A percentile compares a stretch with the other conserved stretches of the same genome.
These are phyloP conservation scores for Portunus trituberculatus DNA, from an alignment of 1,140 invertebrate genomes.

Conservation along the genomic window DNA sequence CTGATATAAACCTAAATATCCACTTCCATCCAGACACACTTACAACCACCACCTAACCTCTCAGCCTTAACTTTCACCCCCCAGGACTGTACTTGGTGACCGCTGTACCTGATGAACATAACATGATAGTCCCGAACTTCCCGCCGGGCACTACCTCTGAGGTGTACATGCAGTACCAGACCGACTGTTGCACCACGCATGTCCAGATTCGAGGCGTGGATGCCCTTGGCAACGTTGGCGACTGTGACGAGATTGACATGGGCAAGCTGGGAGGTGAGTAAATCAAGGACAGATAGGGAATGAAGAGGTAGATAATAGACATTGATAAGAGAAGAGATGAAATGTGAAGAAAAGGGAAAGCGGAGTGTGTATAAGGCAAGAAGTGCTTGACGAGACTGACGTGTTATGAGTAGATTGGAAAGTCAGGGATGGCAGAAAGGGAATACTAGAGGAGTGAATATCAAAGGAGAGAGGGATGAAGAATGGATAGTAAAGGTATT, in stretches of 20 bases:
- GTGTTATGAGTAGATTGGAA: too few species aligned
- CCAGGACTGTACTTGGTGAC: constrained; percentile 54
- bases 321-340: too few species aligned
- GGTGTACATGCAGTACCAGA: neutral
- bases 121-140: neutral
- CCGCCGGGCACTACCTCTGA: constrained; percentile 27
- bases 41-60: neutral
- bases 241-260: constrained; percentile 35
- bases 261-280: constrained; percentile 46
- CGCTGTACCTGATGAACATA: neutral
- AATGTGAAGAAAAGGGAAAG: too few species aligned
- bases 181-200: constrained; percentile 46
- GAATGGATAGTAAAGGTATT: too few species aligned
- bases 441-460: too few species aligned
- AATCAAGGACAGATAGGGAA: too few species aligned
- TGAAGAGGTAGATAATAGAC: too few species aligned
- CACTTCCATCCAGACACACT: neutral
- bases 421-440: too few species aligned
- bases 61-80: neutral
- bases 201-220: constrained; percentile 37
- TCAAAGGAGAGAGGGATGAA: too few species aligned
- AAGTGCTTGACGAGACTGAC: too few species aligned
- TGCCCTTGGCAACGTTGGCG: constrained; percentile 45
- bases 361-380: too few species aligned
- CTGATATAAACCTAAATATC: too few species aligned